Conservation (phyloP, 1,140 invertebrate genomes). For the Bombyx mori region ASM3026992v2 NC_085112.1:7563001-7563500, state of each 20-base stretch:
- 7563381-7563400: too few species aligned
- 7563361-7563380: not conserved
- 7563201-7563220: conserved; percentile 66
- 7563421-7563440: too few species aligned
- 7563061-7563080: conserved; percentile 59
- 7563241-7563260: conserved; percentile 57
- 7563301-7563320: conserved; percentile 29
- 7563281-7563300: conserved; percentile 51
- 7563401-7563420: too few species aligned
- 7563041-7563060: conserved; percentile 42
- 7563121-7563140: conserved; percentile 60
- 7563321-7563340: conserved; percentile 19
- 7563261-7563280: conserved; percentile 51
- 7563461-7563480: conserved; percentile 61
- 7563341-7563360: conserved; percentile 25
- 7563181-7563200: conserved; percentile 60
- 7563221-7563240: conserved; percentile 60
- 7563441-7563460: conserved; percentile 16
- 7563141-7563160: conserved; percentile 66
- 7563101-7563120: conserved; percentile 57
- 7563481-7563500: conserved; percentile 66
- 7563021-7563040: conserved; percentile 39
- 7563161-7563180: conserved; percentile 60
- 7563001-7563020: not conserved
- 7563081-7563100: conserved; percentile 56